phyloP scores from a whole-genome alignment of 2,113 vertebrate genomes.

The Rhipidura dahli region DNA sequence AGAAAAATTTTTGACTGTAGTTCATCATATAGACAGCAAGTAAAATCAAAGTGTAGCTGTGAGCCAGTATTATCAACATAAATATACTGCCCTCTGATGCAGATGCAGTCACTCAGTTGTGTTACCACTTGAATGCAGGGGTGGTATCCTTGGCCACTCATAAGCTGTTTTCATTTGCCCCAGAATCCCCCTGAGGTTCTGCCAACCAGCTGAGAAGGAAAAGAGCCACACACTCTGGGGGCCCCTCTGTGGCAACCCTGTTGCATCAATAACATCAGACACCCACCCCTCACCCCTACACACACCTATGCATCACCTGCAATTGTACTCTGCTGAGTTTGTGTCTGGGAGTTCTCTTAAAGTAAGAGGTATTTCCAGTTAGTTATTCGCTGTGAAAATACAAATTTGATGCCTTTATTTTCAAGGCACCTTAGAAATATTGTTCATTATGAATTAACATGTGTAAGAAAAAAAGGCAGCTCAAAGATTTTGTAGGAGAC shows the following conservation, averaged over 20 bases:
- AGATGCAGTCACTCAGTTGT: not conserved
- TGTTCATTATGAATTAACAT: not conserved
- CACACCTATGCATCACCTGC: not conserved
- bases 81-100: not conserved
- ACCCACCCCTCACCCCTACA: not conserved
- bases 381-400: not conserved
- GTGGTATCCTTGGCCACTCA: not conserved
- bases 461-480: not conserved
- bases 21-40: not conserved
- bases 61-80: not conserved
- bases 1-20: not conserved
- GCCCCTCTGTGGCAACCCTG: not conserved
- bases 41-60: not conserved
- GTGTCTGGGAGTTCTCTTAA: not conserved
- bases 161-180: not conserved
- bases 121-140: not conserved
- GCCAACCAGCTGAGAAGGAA: not conserved
- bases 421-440: not conserved
- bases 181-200: not conserved
- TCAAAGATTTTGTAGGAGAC: not conserved
- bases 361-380: not conserved
- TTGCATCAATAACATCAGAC: not conserved
- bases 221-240: not conserved
- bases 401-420: not conserved
- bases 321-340: not conserved